Base-by-base conservation (phyloP, 2,888 invertebrate genomes). In the Phaonia tiefii region DNA sequence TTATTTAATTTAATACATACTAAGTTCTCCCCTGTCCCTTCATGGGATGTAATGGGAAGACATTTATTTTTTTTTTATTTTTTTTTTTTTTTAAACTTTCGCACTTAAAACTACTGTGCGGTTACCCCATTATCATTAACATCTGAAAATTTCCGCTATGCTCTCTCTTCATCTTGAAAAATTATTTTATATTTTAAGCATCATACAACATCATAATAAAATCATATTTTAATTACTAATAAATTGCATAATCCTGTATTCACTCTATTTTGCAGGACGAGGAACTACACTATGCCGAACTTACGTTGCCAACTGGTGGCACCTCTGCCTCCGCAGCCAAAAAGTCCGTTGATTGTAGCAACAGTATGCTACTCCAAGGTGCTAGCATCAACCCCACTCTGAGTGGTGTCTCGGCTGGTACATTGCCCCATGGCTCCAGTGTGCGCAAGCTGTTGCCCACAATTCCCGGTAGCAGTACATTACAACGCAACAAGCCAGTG, bases 251-350 rank as follows among this genome's bases (percentile, higher is more conserved):
- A 22, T 70, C 54, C n/a, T 71, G 37, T 74, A n/a, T 37, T 66
- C 31, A 11, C 20, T 51, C n/a, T n/a, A n/a, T n/a, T 60, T 60
- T 58, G 1, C 75, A 89, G 90, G 90, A 89, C 76, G 90, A 91
- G 79, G 91, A 91, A 83, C 85, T 91, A 49, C 91, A 91, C 84
- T 91, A 91, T 83, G 91, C 91, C 11, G 91, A 91, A 76, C 86
- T 91, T 25, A 84, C 89, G 11, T 83, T 91, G 63, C 86, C 88
- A 70, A 85, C 87, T 54, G 87, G 86, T 66, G 74, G 65, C 3
- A 51, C 83, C 71, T 58, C 80, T 67, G 63, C 78, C 66, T 22
- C 84, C 69, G 46, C 82, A 26, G 44, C 79, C 11, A 87, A 86
- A 73, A 87, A 87, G 63, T 84, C 87, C 22, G 85, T 86, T 26